Evolutionary conservation across 1,140 invertebrate species (phyloP), one percentile per base, ranked within the genome.

Genomic region (Pseudachorutes palmiensis): DNA sequence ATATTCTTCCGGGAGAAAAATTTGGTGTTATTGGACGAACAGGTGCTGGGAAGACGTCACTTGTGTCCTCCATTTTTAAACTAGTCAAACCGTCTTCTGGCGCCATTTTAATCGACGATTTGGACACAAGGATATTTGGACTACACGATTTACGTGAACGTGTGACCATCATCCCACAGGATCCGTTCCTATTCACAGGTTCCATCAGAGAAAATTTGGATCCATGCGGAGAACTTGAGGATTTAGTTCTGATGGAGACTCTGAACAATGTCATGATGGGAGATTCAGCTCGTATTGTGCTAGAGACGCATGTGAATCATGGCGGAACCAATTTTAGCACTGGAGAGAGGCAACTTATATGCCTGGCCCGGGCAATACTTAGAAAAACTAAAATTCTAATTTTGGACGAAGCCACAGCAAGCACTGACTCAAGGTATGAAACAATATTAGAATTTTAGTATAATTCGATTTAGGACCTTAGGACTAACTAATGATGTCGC

Each of bases 1-100:
- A 76, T 32, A 80, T 86, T 64, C 75, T 80, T 9, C 76, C 83
- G 30, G 76, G 79, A 62, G 85, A 88, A 75, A 88, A 85, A 75
- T 76, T 73, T 68, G 70, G 70, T 3, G 80, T 82, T 70, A 80
- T 82, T 22, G 81, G 81, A 30, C 68, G 80, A 70, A 78, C 81
- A 22, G 81, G 80, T 9, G 79, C 83, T 26, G 83, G 83, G 14
- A 86, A 86, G 76, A 83, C 81, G 64, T 82, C 83, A 3, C 74
- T 87, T 22, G 79, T 82, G 12, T 76, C 79, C 5, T 82, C 80
- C 16, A 72, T 86, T 0, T 85, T 85, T 73, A 74, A 82, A 30
- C 78, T 82, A 29, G 76, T 78, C 19, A 79, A 82, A 70, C 69
- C 79, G 14, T n/a, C n/a, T n/a, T 70, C 70, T 5, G 81, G 81